Base-by-base conservation (phyloP, 2,888 invertebrate species). In the Metalampra italica region DNA sequence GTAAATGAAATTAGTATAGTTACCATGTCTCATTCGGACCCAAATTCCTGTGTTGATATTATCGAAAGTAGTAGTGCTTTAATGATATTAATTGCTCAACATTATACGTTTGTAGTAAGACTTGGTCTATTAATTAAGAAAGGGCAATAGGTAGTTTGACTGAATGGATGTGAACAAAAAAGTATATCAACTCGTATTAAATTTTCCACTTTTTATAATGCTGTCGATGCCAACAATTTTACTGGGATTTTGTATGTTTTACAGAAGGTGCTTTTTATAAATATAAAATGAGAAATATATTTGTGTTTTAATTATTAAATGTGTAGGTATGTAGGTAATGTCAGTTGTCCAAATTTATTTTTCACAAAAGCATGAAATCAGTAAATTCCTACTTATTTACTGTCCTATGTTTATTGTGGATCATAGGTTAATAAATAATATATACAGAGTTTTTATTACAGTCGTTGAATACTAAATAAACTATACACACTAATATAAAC, bases 231-330 rank as follows among this genome's bases (percentile, higher is more conserved):
- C 84, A 83, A 83, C 78, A 60, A 68, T 78, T 79, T 78, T 79
- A 82, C 75, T 76, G 69, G 71, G 80, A 78, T 77, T 85, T 89
- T 87, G 81, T 87, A 86, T 81, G 82, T 84, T 87, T 84, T 87
- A 88, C 86, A 83, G 84, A 87, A 80, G 88, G 88, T 89, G 89
- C 88, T 89, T 89, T 87, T 83, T 82, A 82, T 82, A 86, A 87
- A 88, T 86, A 87, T 78, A 86, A 68, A 77, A 63, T 62, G 39
- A 60, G 66, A 57, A 46, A 46, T 46, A 45, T 41, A 46, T 46
- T 30, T 44, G 50, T 54, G 56, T 62, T 66, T 54, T 53, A 47
- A 42, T 56, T 45, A 4, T 0, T 22, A 22, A 22, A 22, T 22
- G 22, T n/a, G n/a, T n/a, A n/a, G n/a, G n/a, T n/a, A n/a, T n/a